Evolutionary conservation across 2,888 invertebrate species (phyloP).

Genomic region (Branchinecta sandiegonensis): DNA sequence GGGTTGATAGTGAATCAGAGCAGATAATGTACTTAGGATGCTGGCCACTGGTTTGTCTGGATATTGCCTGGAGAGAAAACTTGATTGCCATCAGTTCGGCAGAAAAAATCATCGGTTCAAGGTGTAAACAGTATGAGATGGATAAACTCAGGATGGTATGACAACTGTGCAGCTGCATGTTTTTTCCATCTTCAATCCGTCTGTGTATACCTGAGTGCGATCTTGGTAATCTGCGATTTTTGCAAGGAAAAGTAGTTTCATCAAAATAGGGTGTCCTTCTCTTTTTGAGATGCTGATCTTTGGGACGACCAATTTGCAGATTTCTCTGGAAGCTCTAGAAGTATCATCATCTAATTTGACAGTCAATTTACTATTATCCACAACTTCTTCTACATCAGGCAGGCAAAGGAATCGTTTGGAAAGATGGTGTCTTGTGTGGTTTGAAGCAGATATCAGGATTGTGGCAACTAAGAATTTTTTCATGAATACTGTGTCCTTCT

Average conservation of each 20-base stretch:
- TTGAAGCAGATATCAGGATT: background rate
- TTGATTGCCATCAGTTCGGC: too few species aligned
- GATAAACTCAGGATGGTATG: background rate
- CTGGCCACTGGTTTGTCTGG: too few species aligned
- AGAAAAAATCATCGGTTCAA: too few species aligned
- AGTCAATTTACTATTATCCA: background rate
- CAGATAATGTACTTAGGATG: too few species aligned
- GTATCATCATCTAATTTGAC: background rate
- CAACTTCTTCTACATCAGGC: background rate
- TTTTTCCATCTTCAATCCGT: conserved; percentile 10
- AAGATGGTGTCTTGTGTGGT: background rate
- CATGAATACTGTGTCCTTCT: too few species aligned
- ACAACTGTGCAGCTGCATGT: conserved; percentile 10
- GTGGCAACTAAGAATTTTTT: conserved; percentile 7
- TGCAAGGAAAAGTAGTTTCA: background rate
- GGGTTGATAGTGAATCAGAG: too few species aligned
- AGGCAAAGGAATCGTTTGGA: conserved; percentile 7
- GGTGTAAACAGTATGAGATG: conserved; percentile 1
- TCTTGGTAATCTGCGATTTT: conserved; percentile 5
- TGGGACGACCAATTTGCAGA: background rate
- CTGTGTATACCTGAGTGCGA: conserved; percentile 10
- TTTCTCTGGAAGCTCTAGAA: conserved; percentile 14
- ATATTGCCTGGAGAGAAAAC: too few species aligned
- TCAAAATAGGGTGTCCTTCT: background rate
- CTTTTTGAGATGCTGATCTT: background rate